phyloP scores from a whole-genome alignment of 2,797 vertebrate genomes.

The Crenuchus spilurus region DNA sequence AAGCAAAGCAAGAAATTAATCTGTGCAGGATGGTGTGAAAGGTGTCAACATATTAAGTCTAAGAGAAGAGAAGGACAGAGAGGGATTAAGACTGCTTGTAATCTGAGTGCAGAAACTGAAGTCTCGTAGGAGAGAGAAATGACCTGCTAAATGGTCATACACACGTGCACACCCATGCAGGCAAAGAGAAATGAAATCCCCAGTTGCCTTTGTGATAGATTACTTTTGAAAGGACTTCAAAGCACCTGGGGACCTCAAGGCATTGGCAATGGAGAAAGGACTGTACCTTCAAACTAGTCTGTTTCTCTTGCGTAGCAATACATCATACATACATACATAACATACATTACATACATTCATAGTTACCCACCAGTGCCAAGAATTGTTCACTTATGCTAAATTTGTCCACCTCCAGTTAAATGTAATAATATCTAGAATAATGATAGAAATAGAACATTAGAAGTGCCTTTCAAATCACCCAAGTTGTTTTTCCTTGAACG shows the following conservation, averaged over 20 bases:
- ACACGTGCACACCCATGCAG: conserved; percentile 12
- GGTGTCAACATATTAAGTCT: neutral
- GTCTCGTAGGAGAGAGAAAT: conserved; percentile 3
- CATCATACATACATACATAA: neutral
- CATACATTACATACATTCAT: neutral
- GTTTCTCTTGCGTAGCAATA: neutral
- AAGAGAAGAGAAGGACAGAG: conserved; percentile 7
- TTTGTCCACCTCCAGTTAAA: neutral
- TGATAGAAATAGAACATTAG: neutral
- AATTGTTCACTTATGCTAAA: neutral
- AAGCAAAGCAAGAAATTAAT: too few relatives aligned
- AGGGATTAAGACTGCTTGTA: conserved; percentile 37
- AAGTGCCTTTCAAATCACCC: neutral
- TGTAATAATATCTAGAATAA: neutral
- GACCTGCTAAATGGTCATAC: neutral
- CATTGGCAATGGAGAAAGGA: neutral
- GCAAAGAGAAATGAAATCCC: neutral
- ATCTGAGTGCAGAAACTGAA: conserved; percentile 16
- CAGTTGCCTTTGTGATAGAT: conserved; percentile 26
- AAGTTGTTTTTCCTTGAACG: too few relatives aligned
- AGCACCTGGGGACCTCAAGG: neutral
- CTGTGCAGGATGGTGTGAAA: too few relatives aligned
- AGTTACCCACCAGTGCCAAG: neutral
- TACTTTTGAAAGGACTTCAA: conserved; percentile 25
- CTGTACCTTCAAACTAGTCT: neutral